Percentiles rank a stretch among this genome's conserved stretches.
Conservation (phyloP, 2,888 invertebrate genomes). For the Folsomia manolachei region DNA sequence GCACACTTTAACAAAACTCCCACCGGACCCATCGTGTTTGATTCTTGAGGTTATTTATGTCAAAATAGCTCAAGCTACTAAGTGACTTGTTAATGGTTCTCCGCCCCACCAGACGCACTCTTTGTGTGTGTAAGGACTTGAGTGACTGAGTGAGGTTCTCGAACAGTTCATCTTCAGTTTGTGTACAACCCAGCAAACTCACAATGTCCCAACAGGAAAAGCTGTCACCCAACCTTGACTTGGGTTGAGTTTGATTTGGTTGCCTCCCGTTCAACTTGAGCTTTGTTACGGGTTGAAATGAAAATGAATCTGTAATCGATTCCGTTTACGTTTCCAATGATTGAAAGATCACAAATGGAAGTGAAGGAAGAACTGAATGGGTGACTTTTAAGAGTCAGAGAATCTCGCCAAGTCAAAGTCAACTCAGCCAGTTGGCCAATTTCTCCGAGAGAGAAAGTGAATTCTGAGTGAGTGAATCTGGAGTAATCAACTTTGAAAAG, state of each 20-base stretch:
- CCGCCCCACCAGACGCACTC: too few relatives aligned
- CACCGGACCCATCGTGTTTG: conserved; percentile 14
- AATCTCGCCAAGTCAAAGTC: too few relatives aligned
- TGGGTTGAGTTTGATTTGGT: too few relatives aligned
- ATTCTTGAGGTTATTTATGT: conserved; percentile 25
- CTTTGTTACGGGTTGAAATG: neutral
- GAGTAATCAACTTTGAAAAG: conserved; percentile 19
- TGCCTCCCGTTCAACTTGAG: too few relatives aligned
- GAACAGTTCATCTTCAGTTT: too few relatives aligned
- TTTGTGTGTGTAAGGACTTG: too few relatives aligned
- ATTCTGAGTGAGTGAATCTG: conserved; percentile 13
- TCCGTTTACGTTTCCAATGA: neutral
- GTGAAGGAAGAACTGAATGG: neutral
- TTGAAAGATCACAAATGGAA: neutral
- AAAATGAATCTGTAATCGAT: neutral
- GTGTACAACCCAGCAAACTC: too few relatives aligned
- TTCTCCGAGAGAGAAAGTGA: neutral
- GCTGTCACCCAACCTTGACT: too few relatives aligned
- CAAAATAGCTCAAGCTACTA: conserved; percentile 13
- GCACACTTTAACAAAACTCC: conserved; percentile 11
- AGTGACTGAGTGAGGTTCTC: too few relatives aligned
- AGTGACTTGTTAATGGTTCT: conserved; percentile 18
- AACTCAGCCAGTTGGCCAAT: too few relatives aligned
- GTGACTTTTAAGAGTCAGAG: neutral
- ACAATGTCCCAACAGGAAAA: too few relatives aligned